Evolutionary conservation across 2,113 vertebrate species (phyloP), one percentile per base, ranked within the genome.

Genomic region (Dipodomys stephensi): DNA sequence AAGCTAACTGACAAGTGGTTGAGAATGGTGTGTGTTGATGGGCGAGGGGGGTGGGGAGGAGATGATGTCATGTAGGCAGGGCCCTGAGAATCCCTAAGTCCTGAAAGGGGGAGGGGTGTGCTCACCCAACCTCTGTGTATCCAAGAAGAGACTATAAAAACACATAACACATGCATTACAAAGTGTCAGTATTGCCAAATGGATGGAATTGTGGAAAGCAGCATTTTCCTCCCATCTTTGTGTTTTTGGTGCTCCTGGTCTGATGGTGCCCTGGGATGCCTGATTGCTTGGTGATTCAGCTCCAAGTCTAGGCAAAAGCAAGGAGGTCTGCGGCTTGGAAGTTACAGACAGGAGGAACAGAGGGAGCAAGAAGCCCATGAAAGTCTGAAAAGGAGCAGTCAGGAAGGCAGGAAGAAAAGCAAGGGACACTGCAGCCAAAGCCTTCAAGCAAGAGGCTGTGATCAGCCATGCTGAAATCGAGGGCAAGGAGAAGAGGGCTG

Each of bases 51-150:
- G 49, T 13, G 15, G 0, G 9, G 71, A 64, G 2, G 49, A 25
- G 65, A 32, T 49, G n/a, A 88, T 64, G 67, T 62, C 80, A 53
- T 44, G 6, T 19, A 69, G 46, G 9, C 8, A 32, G 83, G 27
- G 28, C 8, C 49, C n/a, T 88, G 22, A 32, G 93, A 69, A 88
- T 4, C 10, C 35, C 49, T 7, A 23, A 79, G 46, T 46, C 67
- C n/a, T 19, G 8, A 64, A 87, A 49, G 68, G 18, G 23, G 12
- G 22, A 0, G 2, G 23, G 6, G 28, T 71, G 28, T 20, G 46
- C 2, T 0, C 6, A 9, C 16, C 46, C 28, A 49, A 39, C 4
- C 8, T 28, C 64, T 0, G 0, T 16, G 25, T 35, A 44, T 25
- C 25, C 65, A 18, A 57, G 68, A 74, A 32, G 20, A 78, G 39